These are phyloP conservation scores for Thymelicus acteon DNA, from an alignment of 2,888 invertebrate genomes.

Conservation along the genomic window DNA sequence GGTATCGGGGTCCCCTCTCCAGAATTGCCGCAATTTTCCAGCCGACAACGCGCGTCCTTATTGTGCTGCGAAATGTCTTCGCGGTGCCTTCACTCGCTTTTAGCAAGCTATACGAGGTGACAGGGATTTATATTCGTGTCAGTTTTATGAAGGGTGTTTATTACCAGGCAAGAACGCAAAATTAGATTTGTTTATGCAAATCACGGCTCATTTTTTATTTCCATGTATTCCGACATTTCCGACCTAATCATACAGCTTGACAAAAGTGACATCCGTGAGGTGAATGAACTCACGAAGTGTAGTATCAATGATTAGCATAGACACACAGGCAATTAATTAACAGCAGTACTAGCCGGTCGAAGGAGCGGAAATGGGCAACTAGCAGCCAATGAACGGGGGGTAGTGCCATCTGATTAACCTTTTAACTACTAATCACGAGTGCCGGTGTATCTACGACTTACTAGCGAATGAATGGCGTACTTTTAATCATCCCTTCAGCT, in stretches of 20 bases:
- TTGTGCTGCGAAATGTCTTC: slow-evolving; percentile 72
- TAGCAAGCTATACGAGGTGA: slow-evolving; percentile 52
- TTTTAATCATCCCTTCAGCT: slow-evolving; percentile 28
- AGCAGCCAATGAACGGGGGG: slow-evolving; percentile 55
- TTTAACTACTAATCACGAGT: slow-evolving; percentile 38
- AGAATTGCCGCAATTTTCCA: slow-evolving; percentile 79
- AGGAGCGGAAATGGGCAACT: slow-evolving; percentile 72
- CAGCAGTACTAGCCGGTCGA: slow-evolving; percentile 55
- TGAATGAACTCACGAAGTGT: slow-evolving; percentile 42
- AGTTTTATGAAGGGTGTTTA: slow-evolving; percentile 59
- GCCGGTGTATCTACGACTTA: slow-evolving; percentile 24
- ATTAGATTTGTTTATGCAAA: slow-evolving; percentile 15
- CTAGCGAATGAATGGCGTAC: slow-evolving; percentile 17
- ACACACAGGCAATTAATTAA: slow-evolving; percentile 52
- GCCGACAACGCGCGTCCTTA: slow-evolving; percentile 72
- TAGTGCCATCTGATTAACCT: slow-evolving; percentile 55
- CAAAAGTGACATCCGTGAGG: slow-evolving; percentile 24
- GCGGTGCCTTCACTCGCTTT: slow-evolving; percentile 55
- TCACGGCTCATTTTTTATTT: background rate
- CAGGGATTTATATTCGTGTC: slow-evolving; percentile 63
- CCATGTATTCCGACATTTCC: background rate
- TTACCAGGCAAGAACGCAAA: slow-evolving; percentile 41
- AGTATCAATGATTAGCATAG: slow-evolving; percentile 50
- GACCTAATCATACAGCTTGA: background rate
- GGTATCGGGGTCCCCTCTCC: slow-evolving; percentile 57